Evolutionary conservation across 2,888 invertebrate genomes (phyloP).

Genomic region (Hypolimnas misippus): DNA sequence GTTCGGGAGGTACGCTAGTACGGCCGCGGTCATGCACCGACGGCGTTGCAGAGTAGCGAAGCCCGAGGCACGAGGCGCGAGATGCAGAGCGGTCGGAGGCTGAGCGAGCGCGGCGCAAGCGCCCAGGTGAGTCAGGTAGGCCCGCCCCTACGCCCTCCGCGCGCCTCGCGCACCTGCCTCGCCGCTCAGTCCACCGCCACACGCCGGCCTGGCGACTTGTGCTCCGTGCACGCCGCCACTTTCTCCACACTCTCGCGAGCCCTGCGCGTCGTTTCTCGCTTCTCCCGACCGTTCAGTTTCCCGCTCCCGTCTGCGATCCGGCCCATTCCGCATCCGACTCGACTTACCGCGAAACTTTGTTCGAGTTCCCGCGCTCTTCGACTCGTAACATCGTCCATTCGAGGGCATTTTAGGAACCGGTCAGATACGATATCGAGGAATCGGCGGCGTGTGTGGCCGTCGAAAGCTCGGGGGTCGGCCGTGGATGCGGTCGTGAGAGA

Average conservation of each 20-base stretch:
- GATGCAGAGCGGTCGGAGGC: constrained; percentile 60
- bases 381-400: constrained; percentile 38
- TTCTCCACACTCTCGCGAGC: constrained; percentile 81
- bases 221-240: constrained; percentile 81
- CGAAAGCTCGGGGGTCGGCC: constrained; percentile 72
- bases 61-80: constrained; percentile 47
- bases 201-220: constrained; percentile 75
- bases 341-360: constrained; percentile 65
- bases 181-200: constrained; percentile 60
- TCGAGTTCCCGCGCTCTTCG: constrained; percentile 60
- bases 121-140: constrained; percentile 83
- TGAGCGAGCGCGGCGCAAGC: constrained; percentile 77
- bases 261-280: constrained; percentile 79
- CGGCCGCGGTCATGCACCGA: constrained; percentile 40
- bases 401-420: constrained; percentile 43
- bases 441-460: constrained; percentile 74
- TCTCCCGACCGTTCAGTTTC: constrained; percentile 76
- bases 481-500: constrained; percentile 81
- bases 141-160: constrained; percentile 78
- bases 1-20: constrained; percentile 17
- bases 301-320: constrained; percentile 70
- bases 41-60: constrained; percentile 45
- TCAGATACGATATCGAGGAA: constrained; percentile 52
- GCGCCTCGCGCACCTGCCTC: constrained; percentile 76
- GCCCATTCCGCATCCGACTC: constrained; percentile 57